Evolutionary conservation across 2,797 vertebrate species (phyloP).

Genomic region (Hyperoplus immaculatus): DNA sequence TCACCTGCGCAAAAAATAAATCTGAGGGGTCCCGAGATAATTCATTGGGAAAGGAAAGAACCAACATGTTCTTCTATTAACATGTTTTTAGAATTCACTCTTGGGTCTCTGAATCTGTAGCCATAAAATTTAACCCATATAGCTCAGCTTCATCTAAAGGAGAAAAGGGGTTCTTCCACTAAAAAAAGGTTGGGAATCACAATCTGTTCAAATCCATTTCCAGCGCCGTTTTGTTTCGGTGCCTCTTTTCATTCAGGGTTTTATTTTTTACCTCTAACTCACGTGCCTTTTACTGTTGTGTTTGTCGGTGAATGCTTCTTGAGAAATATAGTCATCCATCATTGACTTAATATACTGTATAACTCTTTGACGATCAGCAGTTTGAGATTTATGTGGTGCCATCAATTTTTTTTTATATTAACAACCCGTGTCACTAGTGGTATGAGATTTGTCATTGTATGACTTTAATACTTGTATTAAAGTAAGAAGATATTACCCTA

Average conservation of each 20-base stretch:
- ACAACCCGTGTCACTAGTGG: neutral
- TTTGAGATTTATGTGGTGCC: neutral
- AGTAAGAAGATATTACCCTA: slow-evolving; percentile 6
- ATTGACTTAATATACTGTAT: neutral
- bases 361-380: neutral
- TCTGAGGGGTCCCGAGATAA: neutral
- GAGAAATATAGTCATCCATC: neutral
- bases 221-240: slow-evolving; percentile 9
- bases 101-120: neutral
- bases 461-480: slow-evolving; percentile 21
- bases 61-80: neutral
- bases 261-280: slow-evolving; percentile 46
- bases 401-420: slow-evolving; percentile 1
- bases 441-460: slow-evolving; percentile 21
- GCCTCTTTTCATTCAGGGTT: slow-evolving; percentile 37
- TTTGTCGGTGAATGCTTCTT: slow-evolving; percentile 30
- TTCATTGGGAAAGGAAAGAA: neutral
- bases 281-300: slow-evolving; percentile 69
- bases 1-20: neutral
- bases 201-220: slow-evolving; percentile 13
- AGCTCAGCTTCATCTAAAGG: neutral
- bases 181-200: neutral
- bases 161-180: neutral
- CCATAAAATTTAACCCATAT: neutral
- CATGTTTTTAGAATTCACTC: neutral